Conservation (phyloP, 1,140 invertebrate species). For the Ceratina japonica region DNA sequence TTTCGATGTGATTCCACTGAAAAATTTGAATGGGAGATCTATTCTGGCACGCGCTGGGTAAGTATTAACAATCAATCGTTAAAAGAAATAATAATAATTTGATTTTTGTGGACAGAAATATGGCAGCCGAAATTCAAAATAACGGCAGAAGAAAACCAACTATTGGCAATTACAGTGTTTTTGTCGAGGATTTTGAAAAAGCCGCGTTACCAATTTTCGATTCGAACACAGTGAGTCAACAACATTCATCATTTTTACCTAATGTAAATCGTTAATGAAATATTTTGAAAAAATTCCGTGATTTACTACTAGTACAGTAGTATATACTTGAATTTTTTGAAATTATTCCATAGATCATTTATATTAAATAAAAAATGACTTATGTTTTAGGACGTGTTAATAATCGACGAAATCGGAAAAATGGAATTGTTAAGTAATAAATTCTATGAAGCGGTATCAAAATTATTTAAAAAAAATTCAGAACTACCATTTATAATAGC, state of each 20-base stretch:
- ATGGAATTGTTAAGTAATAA: constrained; percentile 84
- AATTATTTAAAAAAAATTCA: constrained; percentile 61
- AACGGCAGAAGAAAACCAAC: too few species aligned
- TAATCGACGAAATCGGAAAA: constrained; percentile 86
- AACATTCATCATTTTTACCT: too few species aligned
- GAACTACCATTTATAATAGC: constrained; percentile 74
- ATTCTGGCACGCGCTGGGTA: constrained; percentile 80
- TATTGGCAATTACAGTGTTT: constrained; percentile 81
- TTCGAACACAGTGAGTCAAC: constrained; percentile 59
- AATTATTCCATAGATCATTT: too few species aligned
- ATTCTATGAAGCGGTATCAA: constrained; percentile 76
- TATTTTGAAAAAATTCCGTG: too few species aligned
- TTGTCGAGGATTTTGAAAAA: constrained; percentile 81
- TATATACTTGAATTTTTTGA: too few species aligned
- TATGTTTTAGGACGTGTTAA: constrained; percentile 69
- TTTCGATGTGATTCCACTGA: constrained; percentile 82
- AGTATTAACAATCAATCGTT: constrained; percentile 44
- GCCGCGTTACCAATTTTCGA: constrained; percentile 78
- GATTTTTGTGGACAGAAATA: constrained; percentile 48
- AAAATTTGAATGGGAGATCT: constrained; percentile 69
- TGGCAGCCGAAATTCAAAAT: constrained; percentile 74
- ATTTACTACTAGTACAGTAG: too few species aligned
- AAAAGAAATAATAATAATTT: too few species aligned
- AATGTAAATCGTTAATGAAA: too few species aligned
- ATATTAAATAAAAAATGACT: too few species aligned